A percentile compares a stretch with the other conserved stretches of the same genome.
These are phyloP conservation scores for Clupea harengus DNA, from an alignment of 2,113 vertebrate genomes.

Conservation along the genomic window DNA sequence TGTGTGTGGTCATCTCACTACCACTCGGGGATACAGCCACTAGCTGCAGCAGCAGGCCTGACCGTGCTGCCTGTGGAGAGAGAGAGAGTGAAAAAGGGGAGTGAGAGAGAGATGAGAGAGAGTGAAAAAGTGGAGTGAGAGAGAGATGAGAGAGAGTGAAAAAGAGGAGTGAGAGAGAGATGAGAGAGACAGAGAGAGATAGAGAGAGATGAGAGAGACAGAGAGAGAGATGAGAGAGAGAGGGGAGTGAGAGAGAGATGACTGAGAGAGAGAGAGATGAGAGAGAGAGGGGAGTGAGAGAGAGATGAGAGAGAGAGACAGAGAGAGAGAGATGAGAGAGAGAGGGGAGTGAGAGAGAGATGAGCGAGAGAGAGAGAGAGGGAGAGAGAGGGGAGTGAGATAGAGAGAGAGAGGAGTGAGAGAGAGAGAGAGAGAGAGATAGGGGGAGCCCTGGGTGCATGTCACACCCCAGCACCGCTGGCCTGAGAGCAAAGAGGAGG, in stretches of 20 bases:
- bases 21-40: neutral
- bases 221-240: neutral
- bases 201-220: too few species aligned
- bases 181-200: too few species aligned
- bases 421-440: neutral
- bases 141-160: neutral
- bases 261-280: neutral
- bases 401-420: neutral
- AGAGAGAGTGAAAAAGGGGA: neutral
- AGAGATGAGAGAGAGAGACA: neutral
- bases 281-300: too few species aligned
- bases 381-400: too few species aligned
- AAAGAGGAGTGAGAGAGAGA: too few species aligned
- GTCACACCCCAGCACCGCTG: neutral
- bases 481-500: neutral
- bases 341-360: neutral
- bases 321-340: neutral
- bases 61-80: neutral
- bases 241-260: too few species aligned
- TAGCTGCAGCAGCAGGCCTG: neutral
- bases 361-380: neutral
- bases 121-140: too few species aligned
- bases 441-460: neutral
- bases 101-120: too few species aligned
- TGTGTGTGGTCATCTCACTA: neutral